Base-by-base conservation (phyloP, 2,888 invertebrate species). In the Ctena decussata region DNA sequence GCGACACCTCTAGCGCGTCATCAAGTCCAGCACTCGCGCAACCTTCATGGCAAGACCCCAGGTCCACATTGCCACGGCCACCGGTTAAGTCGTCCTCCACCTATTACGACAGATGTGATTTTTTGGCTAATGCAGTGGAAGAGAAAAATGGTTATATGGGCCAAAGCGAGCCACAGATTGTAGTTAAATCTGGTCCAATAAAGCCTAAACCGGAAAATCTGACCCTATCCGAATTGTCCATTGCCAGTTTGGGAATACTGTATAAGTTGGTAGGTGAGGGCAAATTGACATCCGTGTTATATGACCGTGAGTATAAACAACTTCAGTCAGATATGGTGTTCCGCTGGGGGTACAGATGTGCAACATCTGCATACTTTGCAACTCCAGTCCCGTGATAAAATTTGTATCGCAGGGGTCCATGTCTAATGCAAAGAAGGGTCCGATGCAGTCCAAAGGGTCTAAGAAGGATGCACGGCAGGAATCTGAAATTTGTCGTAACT, bases 221-320 rank as follows among this genome's bases (percentile, higher is more conserved):
- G 5, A 46, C 77, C 2, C 21, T 82, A 27, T 60, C 77, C 21
- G 73, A 82, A 44, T 77, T 77, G 82, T 73, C 82, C 24, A 44
- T 74, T 15, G 82, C 77, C 32, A 82, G 60, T 41, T 24, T 82
- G 57, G 46, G 73, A 18, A 82, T 82, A n/a, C 44, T 82, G 73
- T 60, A 82, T 35, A 82, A 77, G 69, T 0, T 69, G 27, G 21
- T 78, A 11, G 18, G 60, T 21, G 53, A 44, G 2, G 69, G 69
- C 6, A 35, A 15, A 18, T 37, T 74, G 1, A 24, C 53, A 3
- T 12, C 24, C n/a, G 30, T 77, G 18, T 24, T 74, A 21, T 82
- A 74, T 74, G 82, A 82, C n/a, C 77, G 77, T n/a, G 77, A 82
- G 39, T 69, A 69, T 27, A 11, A 24, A 27, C 69, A 37, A 32